Evolutionary conservation across 2,888 invertebrate genomes (phyloP), one percentile per base, ranked within the genome.

Genomic region (Drosophila crucigera): DNA sequence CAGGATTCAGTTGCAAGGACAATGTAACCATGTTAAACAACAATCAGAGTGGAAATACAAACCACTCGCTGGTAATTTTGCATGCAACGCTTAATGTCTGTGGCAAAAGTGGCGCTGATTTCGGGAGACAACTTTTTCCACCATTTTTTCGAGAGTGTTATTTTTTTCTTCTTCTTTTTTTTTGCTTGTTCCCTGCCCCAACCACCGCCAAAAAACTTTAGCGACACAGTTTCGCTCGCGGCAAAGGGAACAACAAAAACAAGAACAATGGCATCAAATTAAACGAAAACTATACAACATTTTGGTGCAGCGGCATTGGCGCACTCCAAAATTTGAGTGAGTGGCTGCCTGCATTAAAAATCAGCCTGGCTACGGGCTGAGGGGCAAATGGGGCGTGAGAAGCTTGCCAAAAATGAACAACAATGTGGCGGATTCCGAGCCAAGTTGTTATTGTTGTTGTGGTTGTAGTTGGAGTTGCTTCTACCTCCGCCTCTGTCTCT

Each of bases 1-100:
- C 75, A 56, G 73, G 73, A 85, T 85, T 76, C 84, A 84, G 82
- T 84, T 89, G 86, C 88, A 90, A 89, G 88, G 88, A 89, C 88
- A 90, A 86, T 87, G 79, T 83, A 88, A 83, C 84, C 87, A 83
- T 89, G 86, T 89, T 87, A 78, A 89, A 89, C 84, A 90, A 83
- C 90, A 91, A 91, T 90, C 87, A 89, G 84, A 90, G 85, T 91
- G 85, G 84, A 86, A 90, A 90, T 89, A 82, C 90, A 80, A 88
- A 91, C 85, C 89, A 89, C 88, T 89, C 79, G 89, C 73, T 90
- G 90, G 90, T 86, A 91, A 91, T 91, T 89, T 91, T 91, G 91
- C 91, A 91, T 91, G 91, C 90, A 91, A 83, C 85, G 87, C 87
- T 91, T 90, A 90, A 91, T 91, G 86, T 82, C 84, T 86, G 84